Conservation (phyloP, 2,797 vertebrate species). For the Gambelia wislizenii region DNA sequence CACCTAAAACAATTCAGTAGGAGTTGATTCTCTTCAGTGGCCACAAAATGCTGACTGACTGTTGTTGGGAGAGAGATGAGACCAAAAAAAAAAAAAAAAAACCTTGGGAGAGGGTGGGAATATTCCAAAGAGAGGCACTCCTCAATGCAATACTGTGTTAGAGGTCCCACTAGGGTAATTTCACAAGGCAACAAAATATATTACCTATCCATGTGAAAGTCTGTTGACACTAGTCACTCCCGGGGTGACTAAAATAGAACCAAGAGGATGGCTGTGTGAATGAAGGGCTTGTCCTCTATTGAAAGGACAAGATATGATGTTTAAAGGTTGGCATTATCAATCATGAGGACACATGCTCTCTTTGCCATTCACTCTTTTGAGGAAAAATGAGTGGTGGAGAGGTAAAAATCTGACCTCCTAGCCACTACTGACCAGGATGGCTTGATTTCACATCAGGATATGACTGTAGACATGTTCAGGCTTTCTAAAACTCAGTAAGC, state of each 20-base stretch:
- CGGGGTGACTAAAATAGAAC: neutral
- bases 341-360: neutral
- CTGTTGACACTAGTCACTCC: neutral
- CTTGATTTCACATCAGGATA: neutral
- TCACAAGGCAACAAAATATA: neutral
- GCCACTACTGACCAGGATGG: neutral
- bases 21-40: neutral
- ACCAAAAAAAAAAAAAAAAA: neutral
- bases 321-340: constrained; percentile 13
- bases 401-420: neutral
- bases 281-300: neutral
- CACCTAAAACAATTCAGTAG: neutral
- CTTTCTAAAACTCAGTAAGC: too few species aligned
- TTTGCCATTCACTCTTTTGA: neutral
- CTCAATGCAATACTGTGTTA: neutral
- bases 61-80: neutral
- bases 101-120: neutral
- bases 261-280: neutral
- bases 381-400: neutral
- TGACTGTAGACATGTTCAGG: neutral
- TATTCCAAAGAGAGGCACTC: neutral
- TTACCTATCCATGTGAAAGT: neutral
- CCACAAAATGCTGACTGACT: neutral
- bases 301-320: neutral
- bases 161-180: neutral